These are phyloP conservation scores for Drosophila sp. DNA, from an alignment of 1,140 invertebrate genomes.

Conservation along the genomic window DNA sequence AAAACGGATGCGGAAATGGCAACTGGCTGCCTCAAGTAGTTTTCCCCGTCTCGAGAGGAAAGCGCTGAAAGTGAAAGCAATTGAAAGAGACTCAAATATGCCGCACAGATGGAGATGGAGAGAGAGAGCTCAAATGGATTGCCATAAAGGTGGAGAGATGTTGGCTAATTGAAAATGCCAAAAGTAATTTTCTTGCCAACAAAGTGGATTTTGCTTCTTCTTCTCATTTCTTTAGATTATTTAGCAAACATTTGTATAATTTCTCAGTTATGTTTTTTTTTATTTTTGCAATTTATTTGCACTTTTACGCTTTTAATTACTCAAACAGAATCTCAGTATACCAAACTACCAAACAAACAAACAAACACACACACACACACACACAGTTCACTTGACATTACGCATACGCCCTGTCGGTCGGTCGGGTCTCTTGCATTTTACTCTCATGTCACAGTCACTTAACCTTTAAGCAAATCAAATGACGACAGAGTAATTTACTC, in stretches of 20 bases:
- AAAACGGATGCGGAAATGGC: slow-evolving; percentile 69
- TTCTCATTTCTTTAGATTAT: neutral
- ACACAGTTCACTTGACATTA: slow-evolving; percentile 21
- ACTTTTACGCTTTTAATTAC: slow-evolving; percentile 36
- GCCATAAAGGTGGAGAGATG: neutral
- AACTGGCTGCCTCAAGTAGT: slow-evolving; percentile 64
- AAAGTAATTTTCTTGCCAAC: slow-evolving; percentile 34
- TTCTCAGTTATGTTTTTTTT: neutral
- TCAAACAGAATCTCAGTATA: slow-evolving; percentile 27
- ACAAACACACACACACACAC: slow-evolving; percentile 1
- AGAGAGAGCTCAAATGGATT: neutral
- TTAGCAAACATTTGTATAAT: slow-evolving; percentile 50
- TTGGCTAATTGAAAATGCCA: slow-evolving; percentile 38
- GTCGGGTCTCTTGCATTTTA: slow-evolving; percentile 28
- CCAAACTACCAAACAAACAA: neutral
- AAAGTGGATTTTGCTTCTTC: slow-evolving; percentile 28
- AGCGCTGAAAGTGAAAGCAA: slow-evolving; percentile 38
- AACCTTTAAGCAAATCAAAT: slow-evolving; percentile 75
- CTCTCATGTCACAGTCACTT: slow-evolving; percentile 64
- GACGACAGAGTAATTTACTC: slow-evolving; percentile 52
- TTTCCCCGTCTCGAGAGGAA: slow-evolving; percentile 25
- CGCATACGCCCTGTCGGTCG: slow-evolving; percentile 40
- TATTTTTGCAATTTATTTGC: slow-evolving; percentile 8
- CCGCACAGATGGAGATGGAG: neutral
- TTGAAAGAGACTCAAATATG: neutral